These are phyloP conservation scores for Nanger granti DNA, from an alignment of 2,113 vertebrate species.

Conservation along the genomic window DNA sequence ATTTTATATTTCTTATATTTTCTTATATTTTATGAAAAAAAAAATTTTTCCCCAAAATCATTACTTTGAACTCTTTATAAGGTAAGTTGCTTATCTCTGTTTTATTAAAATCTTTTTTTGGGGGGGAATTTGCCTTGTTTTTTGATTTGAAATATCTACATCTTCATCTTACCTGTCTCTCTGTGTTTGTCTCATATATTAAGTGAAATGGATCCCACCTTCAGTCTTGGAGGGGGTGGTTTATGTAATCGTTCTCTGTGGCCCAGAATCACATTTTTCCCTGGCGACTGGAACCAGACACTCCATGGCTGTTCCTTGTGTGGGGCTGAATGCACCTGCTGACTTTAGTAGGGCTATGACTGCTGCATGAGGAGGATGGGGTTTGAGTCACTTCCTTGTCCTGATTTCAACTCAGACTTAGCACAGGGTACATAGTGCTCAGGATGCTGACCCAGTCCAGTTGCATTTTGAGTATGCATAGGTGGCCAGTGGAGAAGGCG, in stretches of 20 bases:
- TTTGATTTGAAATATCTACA: not conserved
- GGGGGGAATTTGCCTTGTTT: not conserved
- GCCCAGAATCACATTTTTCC: not conserved
- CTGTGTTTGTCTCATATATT: not conserved
- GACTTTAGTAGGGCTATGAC: not conserved
- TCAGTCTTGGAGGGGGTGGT: not conserved
- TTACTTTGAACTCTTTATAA: not conserved
- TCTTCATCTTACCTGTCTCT: not conserved
- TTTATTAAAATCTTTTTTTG: not conserved
- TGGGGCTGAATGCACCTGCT: not conserved
- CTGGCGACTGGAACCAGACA: not conserved
- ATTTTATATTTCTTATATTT: too few relatives aligned
- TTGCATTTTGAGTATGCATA: not conserved
- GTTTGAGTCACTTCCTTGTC: not conserved
- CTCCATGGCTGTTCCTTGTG: not conserved
- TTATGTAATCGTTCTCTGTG: not conserved
- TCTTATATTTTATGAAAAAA: too few relatives aligned
- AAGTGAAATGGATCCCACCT: not conserved
- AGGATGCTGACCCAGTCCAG: not conserved
- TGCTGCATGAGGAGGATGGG: not conserved
- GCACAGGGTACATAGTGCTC: not conserved
- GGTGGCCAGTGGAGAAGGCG: too few relatives aligned
- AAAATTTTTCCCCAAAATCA: rapidly evolving
- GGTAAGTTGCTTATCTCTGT: not conserved
- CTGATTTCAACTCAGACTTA: not conserved